Evolutionary conservation across 2,888 invertebrate genomes (phyloP), one percentile per base, ranked within the genome.

Genomic region (Volucella inflata): DNA sequence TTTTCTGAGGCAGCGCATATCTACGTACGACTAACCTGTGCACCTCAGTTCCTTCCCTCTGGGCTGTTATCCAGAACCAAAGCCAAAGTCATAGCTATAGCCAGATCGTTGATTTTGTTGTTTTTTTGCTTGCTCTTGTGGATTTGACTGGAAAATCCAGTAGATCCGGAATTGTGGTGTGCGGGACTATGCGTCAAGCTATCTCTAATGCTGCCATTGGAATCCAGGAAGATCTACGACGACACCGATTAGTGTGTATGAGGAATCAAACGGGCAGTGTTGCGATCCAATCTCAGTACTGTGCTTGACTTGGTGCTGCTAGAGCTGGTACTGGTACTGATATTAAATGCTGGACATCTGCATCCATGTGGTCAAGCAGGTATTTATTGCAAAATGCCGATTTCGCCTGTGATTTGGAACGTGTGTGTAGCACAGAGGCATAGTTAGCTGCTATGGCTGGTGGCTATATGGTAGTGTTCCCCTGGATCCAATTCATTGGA

Each of bases 211-310:
- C 36, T 62, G 75, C 50, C 51, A 60, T 48, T 59, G 74, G 83
- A 84, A 84, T 84, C 51, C 74, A 75, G 75, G 84, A 80, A 80
- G 80, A 80, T 80, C 80, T 75, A 80, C 75, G 84, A 71, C 75
- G 84, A 80, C 80, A 80, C 68, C 68, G 48, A 68, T 74, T 21
- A 78, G 60, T 55, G 59, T 60, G 68, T 81, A 57, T 68, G 80
- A 50, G 50, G 62, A 80, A 81, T 81, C 75, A 76, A 81, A 76
- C 50, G 75, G 44, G 60, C 55, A 40, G 8, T 36, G 38, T 38
- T 51, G 11, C 40, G 30, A 51, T 42, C 11, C 30, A 14, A 38
- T 11, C 44, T 21, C 38, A 17, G 30, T 30, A 30, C 30, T 30
- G 30, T 30, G 30, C 8, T 57, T 17, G 59, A 51, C 59, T 51